These are phyloP conservation scores for Esox lucius DNA, from an alignment of 2,797 vertebrate species.

Conservation along the genomic window DNA sequence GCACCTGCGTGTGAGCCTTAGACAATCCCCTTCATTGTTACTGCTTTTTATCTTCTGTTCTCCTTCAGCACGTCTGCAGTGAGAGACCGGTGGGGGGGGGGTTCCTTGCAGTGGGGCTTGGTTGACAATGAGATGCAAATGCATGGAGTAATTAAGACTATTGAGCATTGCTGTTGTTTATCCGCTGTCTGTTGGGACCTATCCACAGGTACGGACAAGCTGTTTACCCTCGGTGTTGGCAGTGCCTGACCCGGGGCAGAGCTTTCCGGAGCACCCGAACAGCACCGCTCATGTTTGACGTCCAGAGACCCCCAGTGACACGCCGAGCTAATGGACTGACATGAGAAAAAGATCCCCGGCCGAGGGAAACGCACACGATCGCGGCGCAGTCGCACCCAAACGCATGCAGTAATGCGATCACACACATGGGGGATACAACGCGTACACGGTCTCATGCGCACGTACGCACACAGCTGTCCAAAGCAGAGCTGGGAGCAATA, in stretches of 20 bases:
- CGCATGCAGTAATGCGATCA: neutral
- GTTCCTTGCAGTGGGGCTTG: slow-evolving; percentile 16
- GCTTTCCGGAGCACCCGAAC: too few relatives aligned
- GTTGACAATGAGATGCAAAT: slow-evolving; percentile 42
- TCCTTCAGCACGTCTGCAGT: slow-evolving; percentile 27
- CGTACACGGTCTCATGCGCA: neutral
- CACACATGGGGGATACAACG: neutral
- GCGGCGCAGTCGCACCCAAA: neutral
- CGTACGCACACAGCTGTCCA: neutral
- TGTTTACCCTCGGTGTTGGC: slow-evolving; percentile 34
- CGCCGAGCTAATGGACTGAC: too few relatives aligned
- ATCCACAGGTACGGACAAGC: slow-evolving; percentile 26
- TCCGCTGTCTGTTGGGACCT: slow-evolving; percentile 48
- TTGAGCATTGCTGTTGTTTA: slow-evolving; percentile 48
- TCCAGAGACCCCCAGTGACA: too few relatives aligned
- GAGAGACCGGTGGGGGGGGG: neutral
- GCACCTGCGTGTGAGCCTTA: slow-evolving; percentile 12
- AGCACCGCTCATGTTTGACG: too few relatives aligned
- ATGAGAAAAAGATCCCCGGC: too few relatives aligned
- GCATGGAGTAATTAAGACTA: slow-evolving; percentile 22
- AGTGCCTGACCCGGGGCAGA: slow-evolving; percentile 3
- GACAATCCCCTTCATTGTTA: slow-evolving; percentile 20
- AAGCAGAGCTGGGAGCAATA: slow-evolving; percentile 16
- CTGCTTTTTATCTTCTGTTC: neutral
- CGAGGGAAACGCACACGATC: slow-evolving; percentile 2